These are phyloP conservation scores for Piprites chloris DNA, from an alignment of 2,113 vertebrate genomes.

Conservation along the genomic window DNA sequence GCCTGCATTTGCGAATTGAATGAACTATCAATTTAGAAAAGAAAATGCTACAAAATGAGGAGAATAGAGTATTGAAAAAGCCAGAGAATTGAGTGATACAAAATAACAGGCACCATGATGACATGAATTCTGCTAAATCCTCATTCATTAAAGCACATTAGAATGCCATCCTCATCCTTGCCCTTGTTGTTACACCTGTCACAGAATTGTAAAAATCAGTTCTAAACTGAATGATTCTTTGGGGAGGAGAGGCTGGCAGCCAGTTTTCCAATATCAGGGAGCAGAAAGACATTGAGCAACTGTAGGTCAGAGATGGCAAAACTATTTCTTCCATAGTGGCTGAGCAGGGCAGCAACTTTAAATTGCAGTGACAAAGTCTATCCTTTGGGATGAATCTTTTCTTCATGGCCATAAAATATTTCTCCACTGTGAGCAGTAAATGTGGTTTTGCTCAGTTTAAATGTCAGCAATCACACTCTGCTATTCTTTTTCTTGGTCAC, in stretches of 20 bases:
- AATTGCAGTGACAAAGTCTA: neutral
- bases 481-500: neutral
- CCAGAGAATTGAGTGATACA: neutral
- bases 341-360: neutral
- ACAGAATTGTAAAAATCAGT: constrained; percentile 11
- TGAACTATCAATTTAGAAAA: neutral
- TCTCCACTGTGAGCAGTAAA: neutral
- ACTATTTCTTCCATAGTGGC: neutral
- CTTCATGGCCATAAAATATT: neutral
- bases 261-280: neutral
- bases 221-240: constrained; percentile 26
- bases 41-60: neutral
- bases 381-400: neutral
- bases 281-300: neutral
- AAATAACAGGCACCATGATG: neutral
- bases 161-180: neutral
- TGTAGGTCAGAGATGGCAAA: neutral
- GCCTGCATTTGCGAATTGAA: neutral
- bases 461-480: neutral
- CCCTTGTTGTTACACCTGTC: neutral
- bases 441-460: neutral
- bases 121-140: neutral
- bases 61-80: neutral
- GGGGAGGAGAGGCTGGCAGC: neutral
- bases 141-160: neutral